These are phyloP conservation scores for Clytia hemisphaerica DNA, from an alignment of 30 jellyfish, hydroid and myxozoan species.

Conservation along the genomic window DNA sequence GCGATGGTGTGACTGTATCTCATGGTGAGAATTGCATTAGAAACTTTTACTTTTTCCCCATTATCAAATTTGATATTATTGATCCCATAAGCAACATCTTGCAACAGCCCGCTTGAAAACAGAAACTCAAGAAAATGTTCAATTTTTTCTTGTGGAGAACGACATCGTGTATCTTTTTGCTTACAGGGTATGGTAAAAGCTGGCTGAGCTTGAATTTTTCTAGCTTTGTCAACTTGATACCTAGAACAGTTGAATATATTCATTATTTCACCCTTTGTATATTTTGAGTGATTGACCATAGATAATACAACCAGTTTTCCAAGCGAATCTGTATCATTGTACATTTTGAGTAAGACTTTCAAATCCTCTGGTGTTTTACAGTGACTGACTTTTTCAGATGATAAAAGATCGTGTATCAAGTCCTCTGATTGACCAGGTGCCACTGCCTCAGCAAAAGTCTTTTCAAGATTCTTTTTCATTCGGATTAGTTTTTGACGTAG, in stretches of 20 bases:
- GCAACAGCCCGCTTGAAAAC: background rate
- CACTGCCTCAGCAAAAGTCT: background rate
- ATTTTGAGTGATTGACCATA: background rate
- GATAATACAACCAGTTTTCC: background rate
- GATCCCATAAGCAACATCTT: conserved; percentile 1
- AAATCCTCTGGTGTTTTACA: background rate
- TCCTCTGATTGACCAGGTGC: background rate
- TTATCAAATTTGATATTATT: background rate
- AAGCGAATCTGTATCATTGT: background rate
- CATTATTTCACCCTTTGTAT: background rate
- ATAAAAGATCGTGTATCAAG: too few relatives aligned
- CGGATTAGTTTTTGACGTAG: background rate
- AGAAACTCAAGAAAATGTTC: background rate
- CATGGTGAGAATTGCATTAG: background rate
- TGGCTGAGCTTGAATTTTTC: background rate
- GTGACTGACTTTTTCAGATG: background rate
- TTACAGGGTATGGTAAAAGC: background rate
- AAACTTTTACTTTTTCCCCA: background rate
- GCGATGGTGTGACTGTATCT: background rate
- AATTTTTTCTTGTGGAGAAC: background rate
- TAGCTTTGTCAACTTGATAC: background rate
- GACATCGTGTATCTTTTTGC: background rate
- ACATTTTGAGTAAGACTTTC: background rate
- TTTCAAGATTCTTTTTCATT: background rate
- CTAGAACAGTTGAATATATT: background rate